These are phyloP conservation scores for Pinna nobilis DNA, from an alignment of 1,140 invertebrate genomes.

Conservation along the genomic window DNA sequence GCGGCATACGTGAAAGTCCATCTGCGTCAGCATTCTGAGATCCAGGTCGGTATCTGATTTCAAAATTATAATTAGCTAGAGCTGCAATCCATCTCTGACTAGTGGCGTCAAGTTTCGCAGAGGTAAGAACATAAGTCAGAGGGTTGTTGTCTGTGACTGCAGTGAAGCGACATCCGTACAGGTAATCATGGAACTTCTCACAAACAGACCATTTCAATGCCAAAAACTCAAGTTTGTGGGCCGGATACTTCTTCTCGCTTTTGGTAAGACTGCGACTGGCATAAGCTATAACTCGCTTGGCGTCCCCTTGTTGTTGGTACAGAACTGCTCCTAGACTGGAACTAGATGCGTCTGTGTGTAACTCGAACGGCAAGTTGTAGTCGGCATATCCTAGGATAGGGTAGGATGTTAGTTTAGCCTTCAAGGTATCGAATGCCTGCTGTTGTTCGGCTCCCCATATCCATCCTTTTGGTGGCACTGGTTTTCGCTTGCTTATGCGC, in stretches of 20 bases:
- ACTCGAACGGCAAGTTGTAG: conserved; percentile 26
- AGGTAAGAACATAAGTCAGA: conserved; percentile 34
- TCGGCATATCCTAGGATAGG: conserved; percentile 48
- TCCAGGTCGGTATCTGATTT: conserved; percentile 31
- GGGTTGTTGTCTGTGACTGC: conserved; percentile 41
- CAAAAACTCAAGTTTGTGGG: conserved; percentile 34
- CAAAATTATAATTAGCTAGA: conserved; percentile 24
- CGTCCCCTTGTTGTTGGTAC: conserved; percentile 51
- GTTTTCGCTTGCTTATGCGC: conserved; percentile 5
- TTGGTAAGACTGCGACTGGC: conserved; percentile 34
- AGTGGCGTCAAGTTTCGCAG: conserved; percentile 28
- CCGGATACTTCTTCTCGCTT: conserved; percentile 37
- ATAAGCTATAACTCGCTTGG: conserved; percentile 47
- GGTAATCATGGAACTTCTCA: conserved; percentile 40
- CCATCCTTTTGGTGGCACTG: conserved; percentile 4
- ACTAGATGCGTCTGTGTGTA: conserved; percentile 48
- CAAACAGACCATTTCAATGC: conserved; percentile 32
- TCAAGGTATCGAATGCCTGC: conserved; percentile 43
- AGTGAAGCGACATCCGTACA: conserved; percentile 34
- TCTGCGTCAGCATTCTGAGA: conserved; percentile 34
- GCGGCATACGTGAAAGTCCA: conserved; percentile 12
- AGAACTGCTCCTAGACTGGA: conserved; percentile 56
- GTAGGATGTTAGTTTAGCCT: conserved; percentile 20
- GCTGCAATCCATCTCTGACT: conserved; percentile 33
- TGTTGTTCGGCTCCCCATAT: conserved; percentile 24